Conservation (phyloP, 2,113 vertebrate genomes). For the Oreotrochilus melanogaster region DNA sequence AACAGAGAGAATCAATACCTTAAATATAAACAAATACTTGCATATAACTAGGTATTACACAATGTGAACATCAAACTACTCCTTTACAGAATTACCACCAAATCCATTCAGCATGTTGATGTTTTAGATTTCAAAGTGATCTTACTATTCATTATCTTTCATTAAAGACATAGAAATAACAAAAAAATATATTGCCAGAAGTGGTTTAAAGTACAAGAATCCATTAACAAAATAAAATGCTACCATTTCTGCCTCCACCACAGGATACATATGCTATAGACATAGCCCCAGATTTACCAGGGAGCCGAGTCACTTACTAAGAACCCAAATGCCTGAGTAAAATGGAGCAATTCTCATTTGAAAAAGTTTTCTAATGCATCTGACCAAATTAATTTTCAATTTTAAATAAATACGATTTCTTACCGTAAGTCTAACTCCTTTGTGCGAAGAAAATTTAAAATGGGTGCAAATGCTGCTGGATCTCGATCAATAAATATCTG, state of each 20-base stretch:
- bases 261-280: accelerated
- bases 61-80: neutral
- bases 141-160: neutral
- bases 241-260: neutral
- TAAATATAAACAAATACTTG: neutral
- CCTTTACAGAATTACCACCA: neutral
- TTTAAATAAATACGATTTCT: conserved; percentile 19
- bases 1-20: neutral
- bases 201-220: neutral
- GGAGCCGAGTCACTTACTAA: neutral
- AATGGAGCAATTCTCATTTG: neutral
- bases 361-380: neutral
- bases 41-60: neutral
- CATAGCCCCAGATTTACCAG: neutral
- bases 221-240: neutral
- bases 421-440: conserved; percentile 97
- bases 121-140: neutral
- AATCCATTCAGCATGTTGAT: neutral
- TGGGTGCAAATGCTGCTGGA: conserved; percentile 96
- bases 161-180: neutral
- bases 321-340: neutral
- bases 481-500: conserved; percentile 99
- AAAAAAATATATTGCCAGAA: neutral
- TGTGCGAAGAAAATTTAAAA: conserved; percentile 98
- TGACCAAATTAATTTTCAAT: neutral